These are phyloP conservation scores for Orthosia gracilis DNA, from an alignment of 2,888 invertebrate genomes.

Conservation along the genomic window DNA sequence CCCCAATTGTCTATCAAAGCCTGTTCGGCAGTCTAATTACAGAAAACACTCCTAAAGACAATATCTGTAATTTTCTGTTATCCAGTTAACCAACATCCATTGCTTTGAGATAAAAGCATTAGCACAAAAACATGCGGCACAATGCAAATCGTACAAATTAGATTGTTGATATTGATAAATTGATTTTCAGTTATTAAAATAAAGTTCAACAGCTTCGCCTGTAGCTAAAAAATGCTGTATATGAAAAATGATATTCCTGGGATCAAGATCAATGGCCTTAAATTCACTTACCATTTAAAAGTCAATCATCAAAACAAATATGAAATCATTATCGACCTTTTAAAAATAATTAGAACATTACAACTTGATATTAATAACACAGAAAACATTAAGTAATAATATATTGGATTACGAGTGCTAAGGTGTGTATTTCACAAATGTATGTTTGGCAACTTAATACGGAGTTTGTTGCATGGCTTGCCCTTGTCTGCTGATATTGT, in stretches of 20 bases:
- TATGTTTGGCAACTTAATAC: conserved; percentile 65
- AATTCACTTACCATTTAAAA: neutral
- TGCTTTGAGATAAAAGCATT: too few species aligned
- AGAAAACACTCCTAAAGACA: too few species aligned
- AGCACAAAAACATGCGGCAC: too few species aligned
- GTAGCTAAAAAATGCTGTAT: too few species aligned
- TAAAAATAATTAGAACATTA: conserved; percentile 1
- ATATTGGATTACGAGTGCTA: conserved; percentile 54
- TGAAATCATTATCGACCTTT: conserved; percentile 14
- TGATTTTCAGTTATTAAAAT: too few species aligned
- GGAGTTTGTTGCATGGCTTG: conserved; percentile 52
- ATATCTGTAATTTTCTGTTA: too few species aligned
- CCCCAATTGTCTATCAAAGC: too few species aligned
- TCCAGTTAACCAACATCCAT: too few species aligned
- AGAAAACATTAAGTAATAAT: conserved; percentile 62
- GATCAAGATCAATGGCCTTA: neutral
- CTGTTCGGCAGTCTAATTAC: too few species aligned
- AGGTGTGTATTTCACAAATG: conserved; percentile 58
- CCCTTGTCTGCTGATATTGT: conserved; percentile 63
- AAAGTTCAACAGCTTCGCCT: too few species aligned
- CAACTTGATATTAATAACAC: conserved; percentile 51
- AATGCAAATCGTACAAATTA: too few species aligned
- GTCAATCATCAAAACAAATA: neutral
- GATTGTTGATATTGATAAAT: too few species aligned
- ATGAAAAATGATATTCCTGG: conserved; percentile 19